Base-by-base conservation (phyloP, 2,888 invertebrate genomes). In the Hemaris fuciformis region DNA sequence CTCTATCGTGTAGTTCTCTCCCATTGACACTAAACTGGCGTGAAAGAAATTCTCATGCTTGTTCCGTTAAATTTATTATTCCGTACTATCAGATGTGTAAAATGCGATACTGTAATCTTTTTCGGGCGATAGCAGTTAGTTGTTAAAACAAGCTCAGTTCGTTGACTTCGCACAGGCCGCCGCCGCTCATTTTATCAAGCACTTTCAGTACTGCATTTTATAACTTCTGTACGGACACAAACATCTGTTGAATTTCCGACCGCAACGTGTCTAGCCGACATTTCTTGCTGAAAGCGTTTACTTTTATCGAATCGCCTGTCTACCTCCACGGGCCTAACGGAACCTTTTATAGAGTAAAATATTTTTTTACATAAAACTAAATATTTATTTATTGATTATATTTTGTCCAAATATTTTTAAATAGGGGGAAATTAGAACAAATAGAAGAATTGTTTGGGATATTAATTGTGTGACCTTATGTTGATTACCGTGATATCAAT, bases 51-150 rank as follows among this genome's bases (percentile, higher is more conserved):
- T 31, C 18, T 10, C 5, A 53, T 18, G 31, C 53, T 53, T 48
- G 48, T 45, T 38, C 38, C 10, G 45, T 46, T 46, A 46, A 31
- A 27, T 31, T 53, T 53, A 31, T 53, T 18, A 53, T 31, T 27
- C 18, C 8, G 27, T 18, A 18, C 31, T 27, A 53, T 27, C 27
- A 27, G 27, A 53, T 31, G 27, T 22, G 22, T 20, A 20, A n/a
- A n/a, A 27, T 31, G 45, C 22, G 31, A 53, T 53, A 53, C 53
- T 18, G 31, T 53, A 53, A 53, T 53, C 53, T 15, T 27, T 53
- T 53, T 31, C 18, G 48, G 25, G n/a, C 27, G 48, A 48, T 48
- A 48, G 15, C 25, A 25, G 53, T 53, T 53, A 53, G 53, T 53
- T 53, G 18, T 31, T 18, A 31, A 53, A 53, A 18, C 27, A 27